phyloP scores from a whole-genome alignment of 2,888 invertebrate species.

The Thecocarcelia acutangulata region DNA sequence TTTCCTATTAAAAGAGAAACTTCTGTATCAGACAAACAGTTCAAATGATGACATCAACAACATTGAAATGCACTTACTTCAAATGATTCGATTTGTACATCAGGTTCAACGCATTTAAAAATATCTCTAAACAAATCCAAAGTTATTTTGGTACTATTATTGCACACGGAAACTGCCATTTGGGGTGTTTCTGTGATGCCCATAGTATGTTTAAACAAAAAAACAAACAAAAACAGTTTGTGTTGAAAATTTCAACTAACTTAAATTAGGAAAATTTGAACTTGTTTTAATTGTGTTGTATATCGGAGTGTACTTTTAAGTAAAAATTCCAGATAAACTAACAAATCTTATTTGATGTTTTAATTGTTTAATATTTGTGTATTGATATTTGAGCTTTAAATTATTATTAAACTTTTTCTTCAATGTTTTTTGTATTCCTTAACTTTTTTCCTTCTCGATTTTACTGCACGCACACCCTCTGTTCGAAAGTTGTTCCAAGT shows the following conservation, averaged over 20 bases:
- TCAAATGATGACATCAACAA: slow-evolving; percentile 6
- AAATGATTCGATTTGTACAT: slow-evolving; percentile 83
- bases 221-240: no score
- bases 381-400: not conserved
- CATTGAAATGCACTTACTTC: slow-evolving; percentile 80
- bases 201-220: slow-evolving; percentile 70
- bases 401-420: slow-evolving; percentile 11
- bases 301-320: not conserved
- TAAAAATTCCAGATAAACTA: no score
- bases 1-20: slow-evolving; percentile 82
- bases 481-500: slow-evolving; percentile 13
- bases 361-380: not conserved
- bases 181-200: slow-evolving; percentile 76
- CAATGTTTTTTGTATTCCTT: slow-evolving; percentile 30
- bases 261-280: slow-evolving; percentile 14
- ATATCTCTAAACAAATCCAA: slow-evolving; percentile 83
- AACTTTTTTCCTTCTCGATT: slow-evolving; percentile 20
- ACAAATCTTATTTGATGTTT: no score
- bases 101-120: slow-evolving; percentile 83
- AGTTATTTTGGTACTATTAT: slow-evolving; percentile 78
- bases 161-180: slow-evolving; percentile 70
- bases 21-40: not conserved
- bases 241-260: not conserved
- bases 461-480: slow-evolving; percentile 46
- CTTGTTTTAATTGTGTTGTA: not conserved